Conservation (phyloP, 2,797 vertebrate genomes). For the Ambastaia sidthimunki region DNA sequence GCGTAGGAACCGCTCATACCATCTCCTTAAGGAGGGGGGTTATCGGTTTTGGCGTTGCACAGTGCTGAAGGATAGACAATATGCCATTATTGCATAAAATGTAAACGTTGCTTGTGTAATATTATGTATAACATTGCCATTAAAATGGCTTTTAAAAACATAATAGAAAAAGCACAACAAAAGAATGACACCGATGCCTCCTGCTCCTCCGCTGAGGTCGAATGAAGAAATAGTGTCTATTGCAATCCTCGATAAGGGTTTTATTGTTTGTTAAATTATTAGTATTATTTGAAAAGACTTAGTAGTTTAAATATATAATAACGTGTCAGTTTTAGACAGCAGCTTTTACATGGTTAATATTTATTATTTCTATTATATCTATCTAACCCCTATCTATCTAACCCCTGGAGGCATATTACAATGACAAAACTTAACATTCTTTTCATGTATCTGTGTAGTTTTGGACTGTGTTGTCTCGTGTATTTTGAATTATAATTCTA, state of each 20-base stretch:
- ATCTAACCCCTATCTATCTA: too few relatives aligned
- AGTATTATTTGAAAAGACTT: neutral
- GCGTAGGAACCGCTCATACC: slow-evolving; percentile 78
- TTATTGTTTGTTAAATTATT: neutral
- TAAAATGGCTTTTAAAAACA: neutral
- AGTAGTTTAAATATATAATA: too few relatives aligned
- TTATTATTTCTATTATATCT: too few relatives aligned
- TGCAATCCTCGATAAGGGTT: slow-evolving; percentile 44
- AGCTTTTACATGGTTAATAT: too few relatives aligned
- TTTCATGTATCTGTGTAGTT: too few relatives aligned
- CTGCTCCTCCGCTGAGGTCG: slow-evolving; percentile 2
- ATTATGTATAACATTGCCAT: neutral
- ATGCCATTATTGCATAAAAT: neutral
- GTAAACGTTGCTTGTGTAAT: neutral
- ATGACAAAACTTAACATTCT: too few relatives aligned
- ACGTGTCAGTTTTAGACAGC: too few relatives aligned
- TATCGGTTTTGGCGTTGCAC: neutral
- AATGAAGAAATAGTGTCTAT: slow-evolving; percentile 22
- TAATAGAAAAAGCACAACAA: neutral
- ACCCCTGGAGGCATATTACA: too few relatives aligned
- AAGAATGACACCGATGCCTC: neutral
- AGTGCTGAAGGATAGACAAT: neutral
- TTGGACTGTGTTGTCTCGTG: too few relatives aligned
- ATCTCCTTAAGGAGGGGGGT: slow-evolving; percentile 48
- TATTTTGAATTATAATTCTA: too few relatives aligned